These are phyloP conservation scores for Ostrea edulis DNA, from an alignment of 1,140 invertebrate genomes.

Conservation along the genomic window DNA sequence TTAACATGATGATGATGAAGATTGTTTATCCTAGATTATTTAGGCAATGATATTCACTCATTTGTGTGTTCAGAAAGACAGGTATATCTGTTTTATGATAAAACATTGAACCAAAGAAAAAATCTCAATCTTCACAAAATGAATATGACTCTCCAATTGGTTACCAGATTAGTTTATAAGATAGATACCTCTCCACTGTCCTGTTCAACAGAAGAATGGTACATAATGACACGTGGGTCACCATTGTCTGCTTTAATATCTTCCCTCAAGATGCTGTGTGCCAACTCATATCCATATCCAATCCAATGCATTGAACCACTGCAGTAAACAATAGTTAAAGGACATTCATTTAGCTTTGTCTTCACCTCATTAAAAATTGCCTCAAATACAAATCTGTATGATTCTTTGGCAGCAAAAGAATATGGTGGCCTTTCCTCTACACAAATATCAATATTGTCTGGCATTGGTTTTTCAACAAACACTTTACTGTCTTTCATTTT, in stretches of 20 bases:
- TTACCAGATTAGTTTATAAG: background rate
- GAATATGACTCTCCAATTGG: background rate
- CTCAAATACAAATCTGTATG: background rate
- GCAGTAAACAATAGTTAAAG: background rate
- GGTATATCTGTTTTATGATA: too few relatives aligned
- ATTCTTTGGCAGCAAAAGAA: background rate
- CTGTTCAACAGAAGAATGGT: background rate
- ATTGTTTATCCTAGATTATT: background rate
- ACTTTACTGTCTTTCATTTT: background rate
- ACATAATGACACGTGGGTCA: slow-evolving; percentile 16
- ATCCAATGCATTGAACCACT: background rate
- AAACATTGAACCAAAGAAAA: too few relatives aligned
- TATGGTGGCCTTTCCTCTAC: background rate
- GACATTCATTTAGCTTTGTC: background rate
- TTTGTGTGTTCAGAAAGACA: too few relatives aligned
- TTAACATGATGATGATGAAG: background rate
- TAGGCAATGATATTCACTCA: background rate
- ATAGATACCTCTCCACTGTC: background rate
- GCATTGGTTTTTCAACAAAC: background rate
- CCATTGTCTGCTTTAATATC: background rate
- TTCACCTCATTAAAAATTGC: background rate
- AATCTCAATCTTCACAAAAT: too few relatives aligned
- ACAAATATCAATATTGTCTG: background rate
- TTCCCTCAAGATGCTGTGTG: background rate
- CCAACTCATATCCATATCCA: background rate